Evolutionary conservation across 1,140 invertebrate genomes (phyloP).

Genomic region (Papilio machaon): DNA sequence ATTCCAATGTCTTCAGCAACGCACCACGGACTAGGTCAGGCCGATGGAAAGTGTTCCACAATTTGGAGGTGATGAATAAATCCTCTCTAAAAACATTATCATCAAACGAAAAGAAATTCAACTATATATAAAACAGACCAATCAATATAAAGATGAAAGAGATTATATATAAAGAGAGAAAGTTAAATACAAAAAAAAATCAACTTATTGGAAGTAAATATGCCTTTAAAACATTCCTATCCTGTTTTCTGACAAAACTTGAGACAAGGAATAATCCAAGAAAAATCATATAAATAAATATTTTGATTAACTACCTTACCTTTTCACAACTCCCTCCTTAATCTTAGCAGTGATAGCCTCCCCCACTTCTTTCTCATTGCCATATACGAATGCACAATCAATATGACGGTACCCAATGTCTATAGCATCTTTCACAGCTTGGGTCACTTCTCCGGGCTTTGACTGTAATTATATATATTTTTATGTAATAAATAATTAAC

Average conservation of each 20-base stretch:
- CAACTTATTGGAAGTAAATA: no score
- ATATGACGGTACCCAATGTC: constrained; percentile 91
- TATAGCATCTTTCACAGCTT: constrained; percentile 90
- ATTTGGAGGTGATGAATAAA: constrained; percentile 87
- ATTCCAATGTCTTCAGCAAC: constrained; percentile 83
- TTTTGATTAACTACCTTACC: constrained; percentile 40
- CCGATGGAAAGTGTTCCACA: constrained; percentile 87
- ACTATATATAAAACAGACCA: no score
- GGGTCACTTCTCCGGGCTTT: constrained; percentile 86
- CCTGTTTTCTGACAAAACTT: no score
- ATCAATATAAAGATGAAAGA: not conserved
- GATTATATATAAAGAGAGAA: no score
- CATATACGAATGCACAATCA: constrained; percentile 91
- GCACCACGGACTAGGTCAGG: constrained; percentile 83
- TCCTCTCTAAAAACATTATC: constrained; percentile 82
- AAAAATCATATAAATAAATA: not conserved
- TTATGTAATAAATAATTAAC: no score
- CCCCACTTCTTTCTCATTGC: constrained; percentile 90
- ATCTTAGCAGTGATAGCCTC: constrained; percentile 85
- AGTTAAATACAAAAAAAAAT: no score
- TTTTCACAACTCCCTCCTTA: constrained; percentile 83
- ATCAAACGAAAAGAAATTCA: constrained; percentile 37
- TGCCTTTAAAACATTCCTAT: no score
- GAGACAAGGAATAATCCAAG: no score
- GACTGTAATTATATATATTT: constrained; percentile 79